Base-by-base conservation (phyloP, 2,113 vertebrate species). In the Siphamia tubifer region DNA sequence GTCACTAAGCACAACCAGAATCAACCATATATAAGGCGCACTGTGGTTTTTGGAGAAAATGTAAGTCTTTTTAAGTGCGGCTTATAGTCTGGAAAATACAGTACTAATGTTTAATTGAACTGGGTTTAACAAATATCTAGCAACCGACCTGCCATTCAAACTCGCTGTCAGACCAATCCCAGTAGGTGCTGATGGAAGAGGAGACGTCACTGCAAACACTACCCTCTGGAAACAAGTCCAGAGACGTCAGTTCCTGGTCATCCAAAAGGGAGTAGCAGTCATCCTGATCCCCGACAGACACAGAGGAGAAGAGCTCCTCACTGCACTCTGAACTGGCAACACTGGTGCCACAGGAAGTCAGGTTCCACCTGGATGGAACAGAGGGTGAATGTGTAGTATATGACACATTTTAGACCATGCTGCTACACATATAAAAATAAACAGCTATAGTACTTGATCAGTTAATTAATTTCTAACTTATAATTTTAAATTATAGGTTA, bases 81-180 rank as follows among this genome's bases (percentile, higher is more conserved):
- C n/a, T n/a, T n/a, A n/a, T n/a, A n/a, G n/a, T n/a, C n/a, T n/a
- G n/a, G n/a, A n/a, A n/a, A n/a, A n/a, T n/a, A n/a, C n/a, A 8
- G 25, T 6, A 30, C 6, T 36, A 34, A 36, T n/a, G 30, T 11
- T 28, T 25, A 27, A 43, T 8, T 3, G 15, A 25, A 49, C 17
- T 19, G 4, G 17, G 20, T 4, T 1, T 9, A 17, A 11, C 30
- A 32, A 16, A 8, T 44, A 12, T 11, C 1, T 10, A 25, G 40
- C 24, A 21, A 77, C 89, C 84, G 87, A 99, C 98, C 96, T 99
- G 98, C 97, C 98, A 99, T 79, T 99, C 98, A 92, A 99, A 99
- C 78, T 99, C 98, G 0, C 96, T 98, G 90, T 99, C 98, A 8
- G 98, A 99, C 98, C 98, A 99, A 84, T 99, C 98, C 96, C 97